These are phyloP conservation scores for Laodelphax striatellus DNA, from an alignment of 1,140 invertebrate genomes.

Conservation along the genomic window DNA sequence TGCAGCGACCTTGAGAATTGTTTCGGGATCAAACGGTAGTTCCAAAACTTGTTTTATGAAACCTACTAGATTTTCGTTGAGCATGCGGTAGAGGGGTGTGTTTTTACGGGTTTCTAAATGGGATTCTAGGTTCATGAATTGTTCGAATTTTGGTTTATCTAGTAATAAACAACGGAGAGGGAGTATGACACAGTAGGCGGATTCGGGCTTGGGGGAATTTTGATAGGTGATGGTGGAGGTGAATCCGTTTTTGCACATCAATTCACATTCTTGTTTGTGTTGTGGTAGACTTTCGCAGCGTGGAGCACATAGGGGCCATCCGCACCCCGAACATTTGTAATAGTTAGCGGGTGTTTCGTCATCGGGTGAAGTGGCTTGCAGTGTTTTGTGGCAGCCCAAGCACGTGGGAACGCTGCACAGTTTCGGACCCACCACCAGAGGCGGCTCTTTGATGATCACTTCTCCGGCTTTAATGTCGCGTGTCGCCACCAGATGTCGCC, in stretches of 20 bases:
- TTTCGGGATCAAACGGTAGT: slow-evolving; percentile 31
- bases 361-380: slow-evolving; percentile 33
- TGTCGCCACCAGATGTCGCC: slow-evolving; percentile 47
- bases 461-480: slow-evolving; percentile 45
- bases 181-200: slow-evolving; percentile 15
- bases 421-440: slow-evolving; percentile 44
- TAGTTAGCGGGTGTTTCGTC: slow-evolving; percentile 7
- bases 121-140: slow-evolving; percentile 41
- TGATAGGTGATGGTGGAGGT: slow-evolving; percentile 5
- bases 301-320: slow-evolving; percentile 19
- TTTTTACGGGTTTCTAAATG: slow-evolving; percentile 44
- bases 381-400: slow-evolving; percentile 41
- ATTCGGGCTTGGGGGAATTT: slow-evolving; percentile 4
- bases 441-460: slow-evolving; percentile 43
- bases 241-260: slow-evolving; percentile 11
- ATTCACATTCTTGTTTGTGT: slow-evolving; percentile 11
- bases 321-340: slow-evolving; percentile 14
- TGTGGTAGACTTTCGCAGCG: neutral
- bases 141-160: slow-evolving; percentile 19
- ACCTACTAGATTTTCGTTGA: slow-evolving; percentile 45
- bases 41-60: slow-evolving; percentile 40
- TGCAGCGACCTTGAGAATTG: slow-evolving; percentile 48
- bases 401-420: slow-evolving; percentile 41
- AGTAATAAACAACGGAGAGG: slow-evolving; percentile 18
- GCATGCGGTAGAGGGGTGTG: slow-evolving; percentile 41